A percentile compares a stretch with the other conserved stretches of the same genome.
phyloP scores from a whole-genome alignment of 2,797 vertebrate species.

The Moxostoma hubbsi region DNA sequence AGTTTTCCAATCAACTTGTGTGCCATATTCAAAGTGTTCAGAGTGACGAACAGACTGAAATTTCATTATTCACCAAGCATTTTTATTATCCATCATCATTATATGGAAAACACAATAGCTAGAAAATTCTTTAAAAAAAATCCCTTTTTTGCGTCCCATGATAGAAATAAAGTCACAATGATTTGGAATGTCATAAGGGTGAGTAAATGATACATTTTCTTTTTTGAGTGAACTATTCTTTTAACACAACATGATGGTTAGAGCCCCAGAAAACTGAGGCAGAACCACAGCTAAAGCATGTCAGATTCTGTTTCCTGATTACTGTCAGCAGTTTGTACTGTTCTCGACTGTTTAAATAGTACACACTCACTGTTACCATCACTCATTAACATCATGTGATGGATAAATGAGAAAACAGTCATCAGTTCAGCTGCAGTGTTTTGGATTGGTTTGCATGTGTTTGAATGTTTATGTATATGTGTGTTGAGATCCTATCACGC shows the following conservation, averaged over 20 bases:
- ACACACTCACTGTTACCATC: background rate
- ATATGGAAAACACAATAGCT: too few species aligned
- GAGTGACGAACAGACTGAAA: too few species aligned
- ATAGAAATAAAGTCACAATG: too few species aligned
- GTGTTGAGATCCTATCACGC: slow-evolving; percentile 48
- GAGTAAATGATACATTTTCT: background rate
- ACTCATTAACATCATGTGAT: background rate
- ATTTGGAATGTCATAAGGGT: too few species aligned
- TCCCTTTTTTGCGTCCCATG: too few species aligned
- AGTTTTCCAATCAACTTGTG: too few species aligned
- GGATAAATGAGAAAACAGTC: slow-evolving; percentile 24
- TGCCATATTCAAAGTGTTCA: too few species aligned
- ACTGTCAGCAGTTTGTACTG: background rate
- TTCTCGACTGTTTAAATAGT: background rate
- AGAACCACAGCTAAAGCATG: background rate
- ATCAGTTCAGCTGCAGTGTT: slow-evolving; percentile 1
- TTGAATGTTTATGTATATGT: slow-evolving; percentile 25
- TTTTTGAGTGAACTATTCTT: background rate
- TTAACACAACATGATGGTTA: background rate
- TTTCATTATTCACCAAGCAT: too few species aligned
- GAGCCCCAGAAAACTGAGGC: slow-evolving; percentile 2
- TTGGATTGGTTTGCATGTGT: background rate
- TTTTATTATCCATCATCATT: too few species aligned
- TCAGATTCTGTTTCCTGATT: slow-evolving; percentile 17
- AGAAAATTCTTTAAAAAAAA: too few species aligned